These are phyloP conservation scores for Moxostoma hubbsi DNA, from an alignment of 2,797 vertebrate species.

Conservation along the genomic window DNA sequence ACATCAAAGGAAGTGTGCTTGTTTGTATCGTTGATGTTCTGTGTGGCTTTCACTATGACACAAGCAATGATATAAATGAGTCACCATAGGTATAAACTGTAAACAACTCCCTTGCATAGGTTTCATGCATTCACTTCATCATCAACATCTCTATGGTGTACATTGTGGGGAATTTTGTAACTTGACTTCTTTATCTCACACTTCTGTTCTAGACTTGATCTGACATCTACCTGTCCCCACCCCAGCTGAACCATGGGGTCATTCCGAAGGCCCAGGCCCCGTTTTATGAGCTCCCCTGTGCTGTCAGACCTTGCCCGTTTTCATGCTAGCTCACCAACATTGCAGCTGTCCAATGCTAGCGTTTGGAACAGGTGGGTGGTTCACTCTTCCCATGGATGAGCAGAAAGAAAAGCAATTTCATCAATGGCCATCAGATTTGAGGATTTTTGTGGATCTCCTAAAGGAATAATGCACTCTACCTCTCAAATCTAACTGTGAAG, in stretches of 20 bases:
- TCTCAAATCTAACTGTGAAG: too few relatives aligned
- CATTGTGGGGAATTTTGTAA: neutral
- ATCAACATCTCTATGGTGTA: neutral
- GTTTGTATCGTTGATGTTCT: conserved; percentile 25
- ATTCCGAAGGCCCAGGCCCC: conserved; percentile 86
- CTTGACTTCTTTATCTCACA: conserved; percentile 19
- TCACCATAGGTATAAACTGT: conserved; percentile 44
- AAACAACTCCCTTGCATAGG: conserved; percentile 33
- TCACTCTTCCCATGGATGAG: neutral
- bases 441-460: neutral
- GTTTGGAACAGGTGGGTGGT: conserved; percentile 91
- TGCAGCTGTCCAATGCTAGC: conserved; percentile 88
- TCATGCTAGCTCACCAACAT: conserved; percentile 83
- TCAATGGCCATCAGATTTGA: neutral
- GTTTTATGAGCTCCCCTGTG: conserved; percentile 96
- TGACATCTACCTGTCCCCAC: conserved; percentile 29
- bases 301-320: conserved; percentile 92
- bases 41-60: conserved; percentile 60
- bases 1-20: conserved; percentile 54
- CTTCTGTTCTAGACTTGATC: conserved; percentile 1
- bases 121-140: conserved; percentile 14
- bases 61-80: conserved; percentile 46
- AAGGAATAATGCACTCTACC: too few relatives aligned
- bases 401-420: neutral
- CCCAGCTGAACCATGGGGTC: conserved; percentile 85